Conservation (phyloP, 2,797 vertebrate genomes). For the Gymnothorax reevesii region DNA sequence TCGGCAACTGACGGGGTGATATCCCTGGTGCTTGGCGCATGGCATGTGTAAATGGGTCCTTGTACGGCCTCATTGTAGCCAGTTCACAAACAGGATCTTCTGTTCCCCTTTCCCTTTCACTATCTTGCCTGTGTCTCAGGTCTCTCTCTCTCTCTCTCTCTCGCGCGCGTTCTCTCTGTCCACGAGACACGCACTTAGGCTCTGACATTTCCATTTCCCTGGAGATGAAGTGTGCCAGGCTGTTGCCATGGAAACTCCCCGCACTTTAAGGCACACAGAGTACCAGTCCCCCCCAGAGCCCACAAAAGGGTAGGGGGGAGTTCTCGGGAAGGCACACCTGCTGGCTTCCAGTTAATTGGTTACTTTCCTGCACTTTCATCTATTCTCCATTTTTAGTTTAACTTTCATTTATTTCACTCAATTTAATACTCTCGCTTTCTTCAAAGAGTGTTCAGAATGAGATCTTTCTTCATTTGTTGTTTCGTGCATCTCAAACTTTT, state of each 20-base stretch:
- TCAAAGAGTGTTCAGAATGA: conserved; percentile 30
- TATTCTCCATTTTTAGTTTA: conserved; percentile 57
- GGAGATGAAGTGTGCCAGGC: conserved; percentile 81
- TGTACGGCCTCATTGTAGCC: conserved; percentile 51
- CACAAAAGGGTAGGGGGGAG: conserved; percentile 33
- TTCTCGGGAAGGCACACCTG: conserved; percentile 69
- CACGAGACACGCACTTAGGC: conserved; percentile 72
- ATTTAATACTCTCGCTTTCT: conserved; percentile 35
- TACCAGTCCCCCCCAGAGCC: conserved; percentile 48
- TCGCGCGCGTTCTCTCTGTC: conserved; percentile 54
- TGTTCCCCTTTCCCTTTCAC: conserved; percentile 45
- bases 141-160: conserved; percentile 59
- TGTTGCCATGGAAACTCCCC: conserved; percentile 87
- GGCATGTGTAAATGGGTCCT: neutral
- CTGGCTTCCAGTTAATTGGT: conserved; percentile 79
- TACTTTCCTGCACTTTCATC: conserved; percentile 67
- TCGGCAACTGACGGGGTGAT: neutral
- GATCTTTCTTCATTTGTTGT: conserved; percentile 41
- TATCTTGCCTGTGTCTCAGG: conserved; percentile 60
- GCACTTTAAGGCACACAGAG: conserved; percentile 75
- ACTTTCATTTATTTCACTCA: conserved; percentile 53
- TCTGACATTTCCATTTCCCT: conserved; percentile 84
- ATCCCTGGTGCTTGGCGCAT: neutral
- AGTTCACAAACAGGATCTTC: conserved; percentile 54
- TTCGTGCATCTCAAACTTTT: neutral